phyloP scores from a whole-genome alignment of 2,888 invertebrate species.

The Apodemia mormo region DNA sequence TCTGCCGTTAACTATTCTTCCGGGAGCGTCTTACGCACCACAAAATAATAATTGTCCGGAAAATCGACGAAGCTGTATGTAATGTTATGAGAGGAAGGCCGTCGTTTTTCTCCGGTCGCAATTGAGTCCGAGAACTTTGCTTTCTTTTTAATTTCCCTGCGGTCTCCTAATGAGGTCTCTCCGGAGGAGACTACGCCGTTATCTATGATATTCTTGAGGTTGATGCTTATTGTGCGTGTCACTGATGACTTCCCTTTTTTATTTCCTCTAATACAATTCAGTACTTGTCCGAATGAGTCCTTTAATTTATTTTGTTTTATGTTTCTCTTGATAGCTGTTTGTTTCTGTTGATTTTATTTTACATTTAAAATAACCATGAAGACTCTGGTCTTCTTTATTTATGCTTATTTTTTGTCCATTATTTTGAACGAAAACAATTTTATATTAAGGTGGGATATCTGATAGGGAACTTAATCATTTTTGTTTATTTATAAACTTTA shows the following conservation, averaged over 20 bases:
- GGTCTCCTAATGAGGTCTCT: constrained; percentile 81
- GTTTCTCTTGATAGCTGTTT: constrained; percentile 80
- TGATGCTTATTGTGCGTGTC: constrained; percentile 83
- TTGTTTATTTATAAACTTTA: too few species aligned
- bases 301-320: constrained; percentile 79
- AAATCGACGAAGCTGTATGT: constrained; percentile 80
- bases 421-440: not conserved
- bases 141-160: constrained; percentile 83
- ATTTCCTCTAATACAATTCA: constrained; percentile 81
- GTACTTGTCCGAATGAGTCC: constrained; percentile 78
- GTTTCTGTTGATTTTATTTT: constrained; percentile 47
- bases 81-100: constrained; percentile 80
- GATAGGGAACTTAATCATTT: too few species aligned
- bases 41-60: constrained; percentile 82
- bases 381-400: not conserved
- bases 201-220: constrained; percentile 83
- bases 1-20: constrained; percentile 73
- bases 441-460: too few species aligned
- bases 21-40: constrained; percentile 76
- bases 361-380: constrained; percentile 9
- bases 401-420: not conserved
- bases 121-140: constrained; percentile 80
- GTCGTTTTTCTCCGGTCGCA: constrained; percentile 73
- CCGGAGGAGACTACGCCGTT: constrained; percentile 71
- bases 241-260: constrained; percentile 81